These are phyloP conservation scores for Drosophila prostipennis DNA, from an alignment of 2,888 invertebrate species.

Conservation along the genomic window DNA sequence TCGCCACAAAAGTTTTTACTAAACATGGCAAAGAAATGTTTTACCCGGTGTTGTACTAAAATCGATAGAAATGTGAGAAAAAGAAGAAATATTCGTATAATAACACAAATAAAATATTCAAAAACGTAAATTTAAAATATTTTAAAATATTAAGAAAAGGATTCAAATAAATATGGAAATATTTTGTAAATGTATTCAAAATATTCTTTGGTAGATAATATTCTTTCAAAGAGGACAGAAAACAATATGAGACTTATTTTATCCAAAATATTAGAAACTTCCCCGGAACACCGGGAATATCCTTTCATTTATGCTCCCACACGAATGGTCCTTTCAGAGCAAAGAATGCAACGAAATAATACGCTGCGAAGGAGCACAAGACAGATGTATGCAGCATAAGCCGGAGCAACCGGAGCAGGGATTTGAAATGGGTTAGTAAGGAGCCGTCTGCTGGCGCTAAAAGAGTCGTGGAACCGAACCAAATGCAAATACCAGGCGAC, in stretches of 20 bases:
- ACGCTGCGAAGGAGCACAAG: slow-evolving; percentile 41
- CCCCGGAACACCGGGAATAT: slow-evolving; percentile 33
- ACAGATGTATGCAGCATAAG: slow-evolving; percentile 29
- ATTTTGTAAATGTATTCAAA: no score
- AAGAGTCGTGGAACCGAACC: slow-evolving; percentile 9
- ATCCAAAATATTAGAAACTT: not conserved
- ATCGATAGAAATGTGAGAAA: no score
- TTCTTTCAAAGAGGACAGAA: no score
- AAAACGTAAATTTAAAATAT: no score
- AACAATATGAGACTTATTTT: not conserved
- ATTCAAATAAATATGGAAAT: no score
- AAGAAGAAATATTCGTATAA: no score
- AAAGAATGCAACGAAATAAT: slow-evolving; percentile 65
- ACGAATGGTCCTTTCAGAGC: slow-evolving; percentile 41
- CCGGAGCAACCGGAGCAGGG: slow-evolving; percentile 9
- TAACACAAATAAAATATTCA: no score
- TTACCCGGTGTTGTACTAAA: no score
- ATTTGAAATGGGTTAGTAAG: slow-evolving; percentile 14
- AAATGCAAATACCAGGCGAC: slow-evolving; percentile 38
- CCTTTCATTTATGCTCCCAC: slow-evolving; percentile 65
- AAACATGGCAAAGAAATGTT: no score
- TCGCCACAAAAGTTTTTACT: slow-evolving; percentile 1
- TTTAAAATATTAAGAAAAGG: no score
- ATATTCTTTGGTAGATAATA: no score
- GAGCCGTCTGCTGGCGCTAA: slow-evolving; percentile 12